These are phyloP conservation scores for Carcinoscorpius rotundicauda DNA, from an alignment of 1,140 invertebrate genomes.

Conservation along the genomic window DNA sequence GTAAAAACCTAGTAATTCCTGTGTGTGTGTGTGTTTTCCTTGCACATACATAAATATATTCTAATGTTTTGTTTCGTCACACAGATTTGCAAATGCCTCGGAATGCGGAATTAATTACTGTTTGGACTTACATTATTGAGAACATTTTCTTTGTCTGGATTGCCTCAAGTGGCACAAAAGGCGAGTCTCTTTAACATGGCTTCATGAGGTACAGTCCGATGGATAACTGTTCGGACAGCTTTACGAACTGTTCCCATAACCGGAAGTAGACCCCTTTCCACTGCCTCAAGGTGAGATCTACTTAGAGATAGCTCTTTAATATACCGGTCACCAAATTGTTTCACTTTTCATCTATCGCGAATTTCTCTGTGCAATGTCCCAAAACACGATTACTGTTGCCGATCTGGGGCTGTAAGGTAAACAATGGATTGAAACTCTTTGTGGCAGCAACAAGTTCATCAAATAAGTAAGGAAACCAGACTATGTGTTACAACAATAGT, in stretches of 20 bases:
- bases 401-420: no score
- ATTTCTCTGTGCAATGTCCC: no score
- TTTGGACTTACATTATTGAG: slow-evolving; percentile 67
- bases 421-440: no score
- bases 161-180: slow-evolving; percentile 99
- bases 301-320: neutral
- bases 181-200: slow-evolving; percentile 88
- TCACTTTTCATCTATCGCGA: no score
- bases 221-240: slow-evolving; percentile 73
- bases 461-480: no score
- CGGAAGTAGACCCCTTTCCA: slow-evolving; percentile 95
- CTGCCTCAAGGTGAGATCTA: slow-evolving; percentile 55
- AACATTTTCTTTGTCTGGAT: slow-evolving; percentile 93
- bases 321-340: no score
- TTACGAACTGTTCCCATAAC: slow-evolving; percentile 75
- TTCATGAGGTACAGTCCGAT: slow-evolving; percentile 87
- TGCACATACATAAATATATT: neutral
- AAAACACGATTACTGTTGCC: no score
- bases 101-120: slow-evolving; percentile 67
- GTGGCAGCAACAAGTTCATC: no score
- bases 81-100: slow-evolving; percentile 47
- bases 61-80: neutral
- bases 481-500: no score
- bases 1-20: no score
- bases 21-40: no score